Conservation (phyloP, 64 coral and sea anemone genomes). For the Montipora foliosa region DNA sequence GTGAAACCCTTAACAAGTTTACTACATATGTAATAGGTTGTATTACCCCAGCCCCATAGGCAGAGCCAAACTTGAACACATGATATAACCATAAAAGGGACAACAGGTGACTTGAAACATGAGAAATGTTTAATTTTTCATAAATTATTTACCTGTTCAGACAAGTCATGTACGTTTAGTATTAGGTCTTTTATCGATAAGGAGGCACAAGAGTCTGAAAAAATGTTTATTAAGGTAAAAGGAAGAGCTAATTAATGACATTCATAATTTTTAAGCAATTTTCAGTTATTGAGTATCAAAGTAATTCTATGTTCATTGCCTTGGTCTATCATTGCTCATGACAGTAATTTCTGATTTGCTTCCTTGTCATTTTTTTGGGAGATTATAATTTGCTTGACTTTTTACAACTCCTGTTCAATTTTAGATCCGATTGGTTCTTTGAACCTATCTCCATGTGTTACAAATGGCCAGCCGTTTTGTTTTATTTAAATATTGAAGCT, state of each 20-base stretch:
- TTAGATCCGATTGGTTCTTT: no score
- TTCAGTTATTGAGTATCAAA: not conserved
- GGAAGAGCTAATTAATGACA: not conserved
- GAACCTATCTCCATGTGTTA: no score
- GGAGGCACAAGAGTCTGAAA: not conserved
- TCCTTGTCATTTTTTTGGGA: no score
- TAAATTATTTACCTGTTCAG: not conserved
- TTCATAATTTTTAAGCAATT: not conserved
- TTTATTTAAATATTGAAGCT: no score
- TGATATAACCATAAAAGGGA: not conserved
- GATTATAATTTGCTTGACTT: no score
- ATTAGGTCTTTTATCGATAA: not conserved
- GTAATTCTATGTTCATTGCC: not conserved
- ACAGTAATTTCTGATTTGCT: no score
- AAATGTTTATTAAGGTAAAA: not conserved
- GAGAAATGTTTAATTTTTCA: not conserved
- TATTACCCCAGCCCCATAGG: not conserved
- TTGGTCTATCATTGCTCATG: not conserved
- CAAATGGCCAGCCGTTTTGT: no score
- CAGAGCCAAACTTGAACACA: not conserved
- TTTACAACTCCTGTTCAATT: no score
- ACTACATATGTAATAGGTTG: not conserved
- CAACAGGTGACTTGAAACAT: not conserved
- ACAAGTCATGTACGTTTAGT: not conserved
- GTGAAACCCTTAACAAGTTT: not conserved